Evolutionary conservation across 2,888 invertebrate genomes (phyloP).

Genomic region (Agrochola lychnidis): DNA sequence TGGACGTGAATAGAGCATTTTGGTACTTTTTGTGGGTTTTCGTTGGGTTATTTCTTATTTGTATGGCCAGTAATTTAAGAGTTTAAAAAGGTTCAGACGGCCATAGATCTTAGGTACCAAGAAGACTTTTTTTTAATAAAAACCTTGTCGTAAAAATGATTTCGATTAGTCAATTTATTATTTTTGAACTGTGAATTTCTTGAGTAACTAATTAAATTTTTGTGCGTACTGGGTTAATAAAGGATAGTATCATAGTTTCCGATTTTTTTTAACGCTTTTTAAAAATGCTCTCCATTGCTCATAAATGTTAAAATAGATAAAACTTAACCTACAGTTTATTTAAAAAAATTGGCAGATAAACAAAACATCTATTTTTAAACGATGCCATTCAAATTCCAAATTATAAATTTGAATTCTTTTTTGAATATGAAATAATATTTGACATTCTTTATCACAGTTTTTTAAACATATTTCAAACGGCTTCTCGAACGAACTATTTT

Average conservation of each 20-base stretch:
- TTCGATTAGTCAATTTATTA: not conserved
- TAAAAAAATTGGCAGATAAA: not conserved
- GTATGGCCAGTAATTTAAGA: not conserved
- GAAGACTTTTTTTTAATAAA: not conserved
- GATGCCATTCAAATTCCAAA: not conserved
- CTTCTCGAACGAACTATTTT: conserved; percentile 29
- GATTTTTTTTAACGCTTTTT: not conserved
- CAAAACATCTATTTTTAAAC: not conserved
- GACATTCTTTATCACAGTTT: not conserved
- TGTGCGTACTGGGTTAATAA: not conserved
- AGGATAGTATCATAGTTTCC: too few relatives aligned
- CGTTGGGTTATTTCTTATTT: conserved; percentile 9
- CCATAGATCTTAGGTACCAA: too few relatives aligned
- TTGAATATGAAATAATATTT: not conserved
- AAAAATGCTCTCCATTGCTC: not conserved
- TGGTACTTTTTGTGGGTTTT: conserved; percentile 4
- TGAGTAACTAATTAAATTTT: too few relatives aligned
- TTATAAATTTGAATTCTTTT: not conserved
- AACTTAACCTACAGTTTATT: too few relatives aligned
- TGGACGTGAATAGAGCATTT: conserved; percentile 13
- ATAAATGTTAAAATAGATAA: not conserved
- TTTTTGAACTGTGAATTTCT: not conserved
- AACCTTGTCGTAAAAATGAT: not conserved
- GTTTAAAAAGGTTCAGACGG: not conserved
- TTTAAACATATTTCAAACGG: conserved; percentile 17